These are phyloP conservation scores for Drosophila fulvimacula DNA, from an alignment of 2,888 invertebrate species.

Conservation along the genomic window DNA sequence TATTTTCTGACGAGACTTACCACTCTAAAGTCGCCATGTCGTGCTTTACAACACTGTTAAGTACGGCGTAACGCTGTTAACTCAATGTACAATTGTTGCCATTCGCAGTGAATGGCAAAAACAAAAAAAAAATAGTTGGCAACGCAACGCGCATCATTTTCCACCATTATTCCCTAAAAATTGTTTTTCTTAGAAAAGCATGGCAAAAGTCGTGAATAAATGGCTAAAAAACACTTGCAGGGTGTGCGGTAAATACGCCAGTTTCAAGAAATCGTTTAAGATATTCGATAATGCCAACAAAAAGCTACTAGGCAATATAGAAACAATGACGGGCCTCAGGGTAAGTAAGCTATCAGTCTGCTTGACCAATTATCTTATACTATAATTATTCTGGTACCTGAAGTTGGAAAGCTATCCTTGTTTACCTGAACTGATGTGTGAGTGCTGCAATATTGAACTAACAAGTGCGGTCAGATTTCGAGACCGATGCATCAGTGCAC, in stretches of 20 bases:
- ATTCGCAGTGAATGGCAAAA: constrained; percentile 43
- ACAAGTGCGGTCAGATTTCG: constrained; percentile 56
- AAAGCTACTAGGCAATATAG: constrained; percentile 59
- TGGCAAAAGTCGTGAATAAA: constrained; percentile 61
- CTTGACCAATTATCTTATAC: constrained; percentile 6
- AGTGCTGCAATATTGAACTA: constrained; percentile 63
- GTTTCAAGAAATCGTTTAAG: constrained; percentile 66
- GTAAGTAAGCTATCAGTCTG: constrained; percentile 27
- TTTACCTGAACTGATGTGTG: constrained; percentile 67
- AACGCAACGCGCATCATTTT: constrained; percentile 59
- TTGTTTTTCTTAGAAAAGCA: constrained; percentile 40
- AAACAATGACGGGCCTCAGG: constrained; percentile 61
- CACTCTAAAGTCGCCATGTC: constrained; percentile 69
- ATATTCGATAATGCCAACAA: constrained; percentile 58
- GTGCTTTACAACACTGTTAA: constrained; percentile 22
- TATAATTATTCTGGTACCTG: not conserved
- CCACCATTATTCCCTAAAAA: constrained; percentile 21
- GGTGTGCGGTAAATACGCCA: constrained; percentile 70
- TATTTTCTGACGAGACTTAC: constrained; percentile 49
- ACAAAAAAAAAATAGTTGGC: constrained; percentile 40
- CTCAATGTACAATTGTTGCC: constrained; percentile 14
- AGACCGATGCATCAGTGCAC: constrained; percentile 65
- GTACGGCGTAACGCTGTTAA: constrained; percentile 10
- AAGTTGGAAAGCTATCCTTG: constrained; percentile 54
- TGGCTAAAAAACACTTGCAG: constrained; percentile 68